phyloP scores from a whole-genome alignment of 2,888 invertebrate species.

The Taenaris catops region DNA sequence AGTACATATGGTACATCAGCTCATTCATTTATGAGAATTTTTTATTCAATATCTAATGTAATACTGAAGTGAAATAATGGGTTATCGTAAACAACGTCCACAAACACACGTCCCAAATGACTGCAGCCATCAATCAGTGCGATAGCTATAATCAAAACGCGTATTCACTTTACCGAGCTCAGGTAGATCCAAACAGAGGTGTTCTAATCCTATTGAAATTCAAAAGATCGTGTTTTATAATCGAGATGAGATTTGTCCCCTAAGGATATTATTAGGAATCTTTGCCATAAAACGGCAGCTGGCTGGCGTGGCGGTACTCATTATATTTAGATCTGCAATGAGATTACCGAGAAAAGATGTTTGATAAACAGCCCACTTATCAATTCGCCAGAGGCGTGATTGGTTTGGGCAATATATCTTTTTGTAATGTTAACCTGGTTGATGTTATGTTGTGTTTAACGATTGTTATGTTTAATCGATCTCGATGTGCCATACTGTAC shows the following conservation, averaged over 20 bases:
- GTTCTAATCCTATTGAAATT: constrained; percentile 54
- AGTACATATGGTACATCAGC: too few species aligned
- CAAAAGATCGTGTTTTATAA: constrained; percentile 47
- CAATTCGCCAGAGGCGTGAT: constrained; percentile 53
- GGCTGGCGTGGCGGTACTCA: constrained; percentile 41
- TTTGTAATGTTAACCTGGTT: constrained; percentile 33
- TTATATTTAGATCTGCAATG: constrained; percentile 52
- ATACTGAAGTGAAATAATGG: too few species aligned
- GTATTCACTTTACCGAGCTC: constrained; percentile 29
- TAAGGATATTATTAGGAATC: constrained; percentile 58
- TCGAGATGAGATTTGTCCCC: constrained; percentile 58
- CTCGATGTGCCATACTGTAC: constrained; percentile 9
- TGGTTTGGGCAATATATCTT: constrained; percentile 32
- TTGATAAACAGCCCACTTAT: constrained; percentile 70
- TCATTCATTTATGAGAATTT: too few species aligned
- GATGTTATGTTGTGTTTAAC: constrained; percentile 28
- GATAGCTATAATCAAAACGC: constrained; percentile 26
- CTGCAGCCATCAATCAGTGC: constrained; percentile 19
- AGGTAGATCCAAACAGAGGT: constrained; percentile 29
- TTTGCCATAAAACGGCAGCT: constrained; percentile 63
- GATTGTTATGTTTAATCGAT: constrained; percentile 20
- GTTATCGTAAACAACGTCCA: too few species aligned
- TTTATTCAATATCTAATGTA: too few species aligned
- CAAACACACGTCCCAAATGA: constrained; percentile 23
- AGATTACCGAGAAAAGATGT: constrained; percentile 67